A percentile compares a stretch with the other conserved stretches of the same genome.
Conservation (phyloP, 1,140 invertebrate species). For the Drosophila erecta region DNA sequence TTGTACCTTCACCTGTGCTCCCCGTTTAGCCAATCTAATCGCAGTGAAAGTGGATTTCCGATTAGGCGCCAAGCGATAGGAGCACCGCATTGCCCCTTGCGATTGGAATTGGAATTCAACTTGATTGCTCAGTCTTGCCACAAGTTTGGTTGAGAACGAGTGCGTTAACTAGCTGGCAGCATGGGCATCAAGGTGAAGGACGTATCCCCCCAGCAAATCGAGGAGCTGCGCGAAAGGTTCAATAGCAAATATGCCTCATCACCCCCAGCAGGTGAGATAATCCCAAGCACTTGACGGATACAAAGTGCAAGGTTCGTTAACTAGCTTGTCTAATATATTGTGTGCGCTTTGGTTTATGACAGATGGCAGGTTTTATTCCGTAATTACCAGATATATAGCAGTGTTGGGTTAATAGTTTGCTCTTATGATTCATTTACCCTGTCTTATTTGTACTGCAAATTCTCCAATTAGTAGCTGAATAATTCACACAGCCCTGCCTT, state of each 20-base stretch:
- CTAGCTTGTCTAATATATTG: background rate
- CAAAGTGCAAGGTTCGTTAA: slow-evolving; percentile 31
- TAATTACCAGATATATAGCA: slow-evolving; percentile 5
- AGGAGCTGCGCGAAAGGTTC: slow-evolving; percentile 86
- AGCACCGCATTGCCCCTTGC: background rate
- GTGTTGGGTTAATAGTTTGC: slow-evolving; percentile 21
- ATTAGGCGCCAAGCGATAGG: slow-evolving; percentile 51
- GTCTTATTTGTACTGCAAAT: slow-evolving; percentile 4
- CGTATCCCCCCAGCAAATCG: slow-evolving; percentile 84
- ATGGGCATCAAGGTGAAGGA: slow-evolving; percentile 67
- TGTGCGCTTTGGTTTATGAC: background rate
- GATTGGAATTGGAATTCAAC: slow-evolving; percentile 4
- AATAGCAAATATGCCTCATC: slow-evolving; percentile 85
- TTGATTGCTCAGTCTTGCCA: slow-evolving; percentile 44
- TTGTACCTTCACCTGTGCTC: slow-evolving; percentile 7
- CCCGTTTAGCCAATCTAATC: slow-evolving; percentile 60
- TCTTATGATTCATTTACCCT: background rate
- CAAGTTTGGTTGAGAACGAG: slow-evolving; percentile 16
- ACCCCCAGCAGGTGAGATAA: slow-evolving; percentile 71
- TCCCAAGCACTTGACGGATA: background rate
- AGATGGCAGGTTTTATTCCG: slow-evolving; percentile 2
- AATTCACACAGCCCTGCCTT: slow-evolving; percentile 4
- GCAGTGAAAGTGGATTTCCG: slow-evolving; percentile 69
- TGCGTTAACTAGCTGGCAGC: slow-evolving; percentile 23
- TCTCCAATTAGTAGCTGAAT: slow-evolving; percentile 8